These are phyloP conservation scores for Lasiurus borealis DNA, from an alignment of 2,113 vertebrate species.

Conservation along the genomic window DNA sequence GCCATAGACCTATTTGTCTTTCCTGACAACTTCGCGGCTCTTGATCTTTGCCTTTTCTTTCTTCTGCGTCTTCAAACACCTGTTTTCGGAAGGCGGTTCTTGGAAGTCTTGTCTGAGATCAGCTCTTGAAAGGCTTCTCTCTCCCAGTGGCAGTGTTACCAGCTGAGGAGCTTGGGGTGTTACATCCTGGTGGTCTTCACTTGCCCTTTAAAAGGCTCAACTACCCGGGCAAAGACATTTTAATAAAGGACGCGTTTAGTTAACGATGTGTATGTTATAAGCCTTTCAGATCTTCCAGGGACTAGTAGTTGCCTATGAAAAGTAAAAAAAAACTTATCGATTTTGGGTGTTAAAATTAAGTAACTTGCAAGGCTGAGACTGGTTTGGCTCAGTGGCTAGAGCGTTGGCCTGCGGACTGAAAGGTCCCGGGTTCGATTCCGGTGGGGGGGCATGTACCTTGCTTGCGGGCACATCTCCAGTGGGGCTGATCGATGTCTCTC, in stretches of 20 bases:
- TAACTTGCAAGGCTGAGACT: too few relatives aligned
- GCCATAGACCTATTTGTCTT: not conserved
- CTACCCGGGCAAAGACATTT: not conserved
- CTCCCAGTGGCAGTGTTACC: not conserved
- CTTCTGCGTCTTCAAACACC: not conserved
- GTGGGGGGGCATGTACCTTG: too few relatives aligned
- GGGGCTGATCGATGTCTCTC: too few relatives aligned
- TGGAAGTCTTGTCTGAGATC: not conserved
- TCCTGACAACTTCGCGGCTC: not conserved
- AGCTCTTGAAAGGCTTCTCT: not conserved
- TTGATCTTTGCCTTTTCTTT: not conserved
- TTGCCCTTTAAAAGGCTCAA: not conserved
- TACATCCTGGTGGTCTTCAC: not conserved
- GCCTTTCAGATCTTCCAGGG: not conserved
- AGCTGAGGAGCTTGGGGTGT: not conserved
- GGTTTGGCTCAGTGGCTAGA: too few relatives aligned
- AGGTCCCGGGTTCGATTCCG: too few relatives aligned
- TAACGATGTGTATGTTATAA: not conserved
- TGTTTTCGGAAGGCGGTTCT: not conserved
- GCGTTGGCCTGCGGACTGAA: too few relatives aligned
- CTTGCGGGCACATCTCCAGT: too few relatives aligned
- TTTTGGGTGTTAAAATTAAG: too few relatives aligned
- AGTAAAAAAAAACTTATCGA: not conserved
- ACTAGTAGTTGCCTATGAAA: not conserved
- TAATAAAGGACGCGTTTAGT: not conserved